Evolutionary conservation across 2,113 vertebrate species (phyloP), one percentile per base, ranked within the genome.

Genomic region (Drymodes brunneopygia): DNA sequence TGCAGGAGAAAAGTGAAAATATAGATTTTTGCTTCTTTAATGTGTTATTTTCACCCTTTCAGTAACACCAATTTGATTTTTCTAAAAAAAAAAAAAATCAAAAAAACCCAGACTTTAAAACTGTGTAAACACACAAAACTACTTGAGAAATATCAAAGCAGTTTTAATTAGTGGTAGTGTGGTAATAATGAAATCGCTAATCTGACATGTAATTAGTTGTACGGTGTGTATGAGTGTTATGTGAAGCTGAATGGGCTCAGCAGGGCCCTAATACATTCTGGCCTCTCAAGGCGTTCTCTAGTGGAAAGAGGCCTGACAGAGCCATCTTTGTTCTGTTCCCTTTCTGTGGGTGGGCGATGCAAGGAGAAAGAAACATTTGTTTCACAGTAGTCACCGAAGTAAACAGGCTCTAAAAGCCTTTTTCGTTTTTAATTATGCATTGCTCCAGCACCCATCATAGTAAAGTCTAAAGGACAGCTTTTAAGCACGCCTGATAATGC

Each of bases 141-240:
- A 98, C 98, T 98, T 98, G 98, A 98, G 98, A 97, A 98, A 98
- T 98, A 98, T 98, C 98, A 98, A 98, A 98, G 98, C 98, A 98
- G 98, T 98, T 98, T 98, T 99, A 98, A 99, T 98, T 99, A 99
- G 98, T 98, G 98, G 98, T 98, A 98, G 99, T 98, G 98, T 97
- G 97, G 97, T 98, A 98, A 98, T 99, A 99, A 99, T 99, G 98
- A 98, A 98, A 98, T 98, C 96, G 85, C 98, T 98, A 98, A 99
- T 99, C 98, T 99, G 98, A 98, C 98, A 97, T 98, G 98, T 99
- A 99, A 99, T 99, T 99, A 99, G 98, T 96, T 83, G 98, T 98
- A 97, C 95, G 98, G 97, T 98, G 97, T 98, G 96, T 95, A 96
- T 97, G 96, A 98, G 98, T 97, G 98, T 97, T 98, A 96, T 97